Evolutionary conservation across 2,888 invertebrate species (phyloP).

Genomic region (Apodemia zela): DNA sequence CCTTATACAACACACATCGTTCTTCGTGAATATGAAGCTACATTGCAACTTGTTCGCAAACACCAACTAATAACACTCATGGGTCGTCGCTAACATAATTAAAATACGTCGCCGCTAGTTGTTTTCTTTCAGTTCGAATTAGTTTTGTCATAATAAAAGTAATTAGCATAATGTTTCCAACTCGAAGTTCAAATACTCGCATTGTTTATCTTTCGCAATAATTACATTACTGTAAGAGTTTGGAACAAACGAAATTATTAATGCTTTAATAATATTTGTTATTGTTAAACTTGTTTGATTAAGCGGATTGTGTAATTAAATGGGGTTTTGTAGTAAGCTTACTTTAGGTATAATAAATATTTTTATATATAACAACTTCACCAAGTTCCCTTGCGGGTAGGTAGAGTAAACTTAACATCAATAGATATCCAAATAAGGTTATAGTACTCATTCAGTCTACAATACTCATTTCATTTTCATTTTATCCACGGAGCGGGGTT

Average conservation of each 20-base stretch:
- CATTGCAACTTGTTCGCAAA: too few species aligned
- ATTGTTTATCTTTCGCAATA: constrained; percentile 17
- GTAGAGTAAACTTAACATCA: too few species aligned
- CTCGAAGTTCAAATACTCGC: constrained; percentile 12
- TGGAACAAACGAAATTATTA: constrained; percentile 17
- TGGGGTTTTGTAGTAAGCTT: neutral
- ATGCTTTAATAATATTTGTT: constrained; percentile 8
- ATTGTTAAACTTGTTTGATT: constrained; percentile 19
- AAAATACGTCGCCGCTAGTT: constrained; percentile 13
- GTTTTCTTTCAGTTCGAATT: constrained; percentile 16
- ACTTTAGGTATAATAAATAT: neutral
- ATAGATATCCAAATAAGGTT: too few species aligned
- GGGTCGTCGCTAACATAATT: constrained; percentile 13
- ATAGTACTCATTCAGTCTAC: too few species aligned
- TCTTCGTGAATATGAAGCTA: too few species aligned
- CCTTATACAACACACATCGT: too few species aligned
- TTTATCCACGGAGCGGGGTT: too few species aligned
- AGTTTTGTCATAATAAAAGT: constrained; percentile 18
- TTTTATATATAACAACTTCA: too few species aligned
- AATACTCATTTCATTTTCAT: too few species aligned
- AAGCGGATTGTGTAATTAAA: neutral
- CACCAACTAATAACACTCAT: constrained; percentile 4
- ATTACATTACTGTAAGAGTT: constrained; percentile 21
- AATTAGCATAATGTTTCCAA: constrained; percentile 18
- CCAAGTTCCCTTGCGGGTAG: too few species aligned